These are phyloP conservation scores for Tryphoninae sp. DNA, from an alignment of 2,888 invertebrate species.

Conservation along the genomic window DNA sequence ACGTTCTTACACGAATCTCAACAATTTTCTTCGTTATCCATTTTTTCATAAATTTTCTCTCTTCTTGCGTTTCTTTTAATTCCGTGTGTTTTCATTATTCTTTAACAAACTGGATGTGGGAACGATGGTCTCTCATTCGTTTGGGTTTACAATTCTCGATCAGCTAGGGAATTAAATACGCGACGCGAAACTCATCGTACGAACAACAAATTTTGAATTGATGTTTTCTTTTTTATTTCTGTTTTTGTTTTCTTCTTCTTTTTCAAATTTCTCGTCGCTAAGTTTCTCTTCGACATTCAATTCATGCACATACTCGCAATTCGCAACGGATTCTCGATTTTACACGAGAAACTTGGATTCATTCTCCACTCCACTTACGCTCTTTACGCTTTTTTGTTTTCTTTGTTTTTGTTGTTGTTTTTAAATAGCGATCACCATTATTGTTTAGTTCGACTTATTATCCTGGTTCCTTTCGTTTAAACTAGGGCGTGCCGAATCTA, in stretches of 20 bases:
- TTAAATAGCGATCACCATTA: conserved; percentile 14
- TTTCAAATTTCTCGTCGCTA: conserved; percentile 13
- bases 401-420: not conserved
- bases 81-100: conserved; percentile 57
- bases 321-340: conserved; percentile 67
- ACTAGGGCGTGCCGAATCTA: conserved; percentile 58
- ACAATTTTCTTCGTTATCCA: conserved; percentile 45
- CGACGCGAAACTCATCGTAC: too few species aligned
- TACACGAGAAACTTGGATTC: conserved; percentile 55
- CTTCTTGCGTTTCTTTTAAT: conserved; percentile 33
- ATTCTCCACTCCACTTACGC: not conserved
- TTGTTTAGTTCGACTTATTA: conserved; percentile 37
- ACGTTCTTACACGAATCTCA: conserved; percentile 34
- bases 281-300: conserved; percentile 27
- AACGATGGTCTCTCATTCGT: conserved; percentile 20
- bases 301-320: conserved; percentile 66
- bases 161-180: too few species aligned
- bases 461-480: conserved; percentile 56
- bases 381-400: not conserved
- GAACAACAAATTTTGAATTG: too few species aligned
- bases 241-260: too few species aligned
- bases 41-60: conserved; percentile 44
- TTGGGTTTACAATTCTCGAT: too few species aligned
- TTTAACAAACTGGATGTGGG: conserved; percentile 68
- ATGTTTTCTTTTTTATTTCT: too few species aligned